A percentile compares a stretch with the other conserved stretches of the same genome.
Evolutionary conservation across 2,113 vertebrate genomes (phyloP).

Genomic region (Percopsis transmontana): DNA sequence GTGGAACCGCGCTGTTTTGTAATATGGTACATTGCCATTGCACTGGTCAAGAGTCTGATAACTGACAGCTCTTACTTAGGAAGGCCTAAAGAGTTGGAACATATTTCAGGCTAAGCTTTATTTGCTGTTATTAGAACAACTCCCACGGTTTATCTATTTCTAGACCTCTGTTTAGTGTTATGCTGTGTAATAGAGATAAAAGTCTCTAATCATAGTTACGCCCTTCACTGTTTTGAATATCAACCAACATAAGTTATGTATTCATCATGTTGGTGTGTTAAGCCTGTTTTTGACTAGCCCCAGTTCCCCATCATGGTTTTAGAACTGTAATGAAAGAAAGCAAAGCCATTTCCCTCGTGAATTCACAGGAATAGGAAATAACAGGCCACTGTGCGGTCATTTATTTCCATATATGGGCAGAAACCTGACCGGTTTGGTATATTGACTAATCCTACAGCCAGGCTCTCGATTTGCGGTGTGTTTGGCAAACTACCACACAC

Average conservation of each 20-base stretch:
- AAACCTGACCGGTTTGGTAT: constrained; percentile 36
- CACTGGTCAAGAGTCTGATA: background rate
- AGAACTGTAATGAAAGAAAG: constrained; percentile 39
- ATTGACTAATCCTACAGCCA: constrained; percentile 1
- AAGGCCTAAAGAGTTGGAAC: background rate
- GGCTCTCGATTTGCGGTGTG: background rate
- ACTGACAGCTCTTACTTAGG: background rate
- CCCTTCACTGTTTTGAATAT: constrained; percentile 27
- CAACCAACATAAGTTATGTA: constrained; percentile 22
- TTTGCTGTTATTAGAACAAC: background rate
- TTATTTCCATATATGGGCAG: constrained; percentile 78
- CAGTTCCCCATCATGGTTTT: constrained; percentile 17
- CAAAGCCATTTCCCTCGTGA: constrained; percentile 50
- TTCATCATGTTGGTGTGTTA: constrained; percentile 9
- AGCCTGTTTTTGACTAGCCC: constrained; percentile 21
- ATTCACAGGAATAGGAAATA: constrained; percentile 66
- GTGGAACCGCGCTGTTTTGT: background rate
- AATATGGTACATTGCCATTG: background rate
- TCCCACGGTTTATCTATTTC: background rate
- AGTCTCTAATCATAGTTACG: constrained; percentile 14
- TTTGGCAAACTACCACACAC: background rate
- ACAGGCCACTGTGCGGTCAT: constrained; percentile 33
- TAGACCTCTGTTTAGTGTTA: background rate
- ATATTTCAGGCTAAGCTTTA: background rate
- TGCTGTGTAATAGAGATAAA: constrained; percentile 16